Percentiles rank a stretch among this genome's conserved stretches.
These are phyloP conservation scores for Venustaconcha ellipsiformis DNA, from an alignment of 1,140 invertebrate genomes.

Conservation along the genomic window DNA sequence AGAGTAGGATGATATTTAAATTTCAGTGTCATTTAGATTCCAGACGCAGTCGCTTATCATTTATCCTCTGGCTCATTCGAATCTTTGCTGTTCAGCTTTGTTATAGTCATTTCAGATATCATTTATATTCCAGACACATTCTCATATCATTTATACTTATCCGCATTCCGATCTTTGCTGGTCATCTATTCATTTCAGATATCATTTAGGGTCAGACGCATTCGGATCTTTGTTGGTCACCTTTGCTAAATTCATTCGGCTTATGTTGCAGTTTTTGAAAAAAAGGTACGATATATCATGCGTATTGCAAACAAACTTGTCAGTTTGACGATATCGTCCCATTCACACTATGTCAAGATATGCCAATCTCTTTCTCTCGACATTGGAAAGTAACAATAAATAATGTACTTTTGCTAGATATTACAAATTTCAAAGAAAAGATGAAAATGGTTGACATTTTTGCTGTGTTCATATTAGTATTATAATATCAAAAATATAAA, in stretches of 20 bases:
- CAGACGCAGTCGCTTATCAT: background rate
- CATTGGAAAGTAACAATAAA: too few species aligned
- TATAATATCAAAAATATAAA: too few species aligned
- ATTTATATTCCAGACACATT: constrained; percentile 70
- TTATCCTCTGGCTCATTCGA: background rate
- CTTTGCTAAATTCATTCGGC: constrained; percentile 85
- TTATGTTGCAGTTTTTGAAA: constrained; percentile 84
- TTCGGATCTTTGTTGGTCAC: constrained; percentile 92
- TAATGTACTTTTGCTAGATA: too few species aligned
- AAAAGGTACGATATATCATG: constrained; percentile 76
- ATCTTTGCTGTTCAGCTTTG: background rate
- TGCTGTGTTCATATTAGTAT: too few species aligned
- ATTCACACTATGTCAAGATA: too few species aligned
- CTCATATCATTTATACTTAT: too few species aligned
- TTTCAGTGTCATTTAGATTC: background rate
- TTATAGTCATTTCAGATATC: constrained; percentile 72
- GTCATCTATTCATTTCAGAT: constrained; percentile 62
- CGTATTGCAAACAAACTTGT: background rate
- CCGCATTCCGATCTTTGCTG: too few species aligned
- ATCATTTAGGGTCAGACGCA: constrained; percentile 90
- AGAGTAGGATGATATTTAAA: too few species aligned
- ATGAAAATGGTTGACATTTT: too few species aligned
- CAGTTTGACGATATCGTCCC: too few species aligned
- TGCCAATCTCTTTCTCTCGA: too few species aligned
- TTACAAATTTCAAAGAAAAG: too few species aligned